A percentile compares a stretch with the other conserved stretches of the same genome.
Evolutionary conservation across 1,140 invertebrate species (phyloP).

Genomic region (Drosophila takahashii): DNA sequence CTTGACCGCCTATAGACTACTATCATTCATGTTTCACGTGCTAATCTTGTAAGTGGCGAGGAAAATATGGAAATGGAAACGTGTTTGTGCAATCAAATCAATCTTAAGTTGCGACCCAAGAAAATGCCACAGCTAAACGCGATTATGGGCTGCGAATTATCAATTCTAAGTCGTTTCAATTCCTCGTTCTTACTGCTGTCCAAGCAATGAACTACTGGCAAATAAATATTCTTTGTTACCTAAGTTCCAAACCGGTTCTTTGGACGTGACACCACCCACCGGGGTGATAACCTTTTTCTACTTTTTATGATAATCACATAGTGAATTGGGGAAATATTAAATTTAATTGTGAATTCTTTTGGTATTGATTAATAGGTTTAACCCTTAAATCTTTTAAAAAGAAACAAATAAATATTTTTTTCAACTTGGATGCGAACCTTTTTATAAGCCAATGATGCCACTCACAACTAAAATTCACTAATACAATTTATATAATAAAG

Average conservation of each 20-base stretch:
- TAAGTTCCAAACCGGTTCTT: neutral
- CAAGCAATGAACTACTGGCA: neutral
- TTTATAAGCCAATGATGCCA: neutral
- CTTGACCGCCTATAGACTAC: slow-evolving; percentile 45
- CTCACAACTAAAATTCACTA: no score
- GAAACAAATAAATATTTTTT: neutral
- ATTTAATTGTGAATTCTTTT: neutral
- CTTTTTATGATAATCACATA: neutral
- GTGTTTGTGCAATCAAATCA: slow-evolving; percentile 70
- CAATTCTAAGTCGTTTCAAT: slow-evolving; percentile 24
- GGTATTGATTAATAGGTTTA: neutral
- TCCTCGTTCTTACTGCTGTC: slow-evolving; percentile 9
- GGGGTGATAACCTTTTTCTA: slow-evolving; percentile 7
- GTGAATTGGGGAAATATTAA: neutral
- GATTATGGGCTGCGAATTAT: slow-evolving; percentile 26
- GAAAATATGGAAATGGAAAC: slow-evolving; percentile 56
- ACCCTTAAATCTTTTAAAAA: neutral
- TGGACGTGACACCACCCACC: neutral
- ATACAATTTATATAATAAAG: no score
- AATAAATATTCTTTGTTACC: slow-evolving; percentile 10
- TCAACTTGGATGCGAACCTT: neutral
- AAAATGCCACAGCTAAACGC: slow-evolving; percentile 20
- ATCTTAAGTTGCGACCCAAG: slow-evolving; percentile 27
- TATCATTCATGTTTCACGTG: slow-evolving; percentile 70
- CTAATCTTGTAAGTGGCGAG: slow-evolving; percentile 50